Percentiles rank a stretch among this genome's conserved stretches.
These are phyloP conservation scores for Gyps fulvus DNA, from an alignment of 2,113 vertebrate genomes.

Conservation along the genomic window DNA sequence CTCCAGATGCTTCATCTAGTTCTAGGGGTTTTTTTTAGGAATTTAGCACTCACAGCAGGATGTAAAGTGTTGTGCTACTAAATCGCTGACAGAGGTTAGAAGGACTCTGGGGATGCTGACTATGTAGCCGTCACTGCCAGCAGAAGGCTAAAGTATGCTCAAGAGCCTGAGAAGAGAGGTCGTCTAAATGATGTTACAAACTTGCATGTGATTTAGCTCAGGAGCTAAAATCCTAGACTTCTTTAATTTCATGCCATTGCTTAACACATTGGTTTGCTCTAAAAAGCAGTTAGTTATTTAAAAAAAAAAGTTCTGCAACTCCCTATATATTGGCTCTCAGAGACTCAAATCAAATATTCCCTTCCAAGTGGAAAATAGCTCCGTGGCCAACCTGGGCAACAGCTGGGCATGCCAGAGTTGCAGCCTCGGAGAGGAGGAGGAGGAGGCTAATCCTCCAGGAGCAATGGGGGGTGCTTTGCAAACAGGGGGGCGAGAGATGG, in stretches of 20 bases:
- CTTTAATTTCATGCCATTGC: not conserved
- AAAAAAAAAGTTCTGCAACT: not conserved
- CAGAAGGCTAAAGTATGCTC: not conserved
- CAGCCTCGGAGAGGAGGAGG: no score
- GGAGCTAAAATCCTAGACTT: not conserved
- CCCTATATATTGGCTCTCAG: not conserved
- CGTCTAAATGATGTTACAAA: not conserved
- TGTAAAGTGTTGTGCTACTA: not conserved
- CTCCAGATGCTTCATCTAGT: not conserved
- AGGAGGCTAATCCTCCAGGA: not conserved
- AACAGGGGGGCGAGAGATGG: fast-evolving
- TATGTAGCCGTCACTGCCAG: no score
- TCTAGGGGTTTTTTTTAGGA: not conserved
- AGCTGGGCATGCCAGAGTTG: fast-evolving
- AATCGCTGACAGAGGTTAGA: not conserved
- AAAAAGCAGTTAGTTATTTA: not conserved
- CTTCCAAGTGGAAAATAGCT: not conserved
- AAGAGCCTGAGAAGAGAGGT: not conserved
- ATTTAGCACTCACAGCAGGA: no score
- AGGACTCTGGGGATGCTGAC: not conserved
- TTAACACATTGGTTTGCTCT: not conserved
- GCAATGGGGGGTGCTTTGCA: not conserved
- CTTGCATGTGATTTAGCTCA: not conserved
- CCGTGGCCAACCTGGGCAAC: not conserved
- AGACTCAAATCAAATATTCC: not conserved